A percentile compares a stretch with the other conserved stretches of the same genome.
Conservation (phyloP, 1,140 invertebrate genomes). For the Bombus ignitus region DNA sequence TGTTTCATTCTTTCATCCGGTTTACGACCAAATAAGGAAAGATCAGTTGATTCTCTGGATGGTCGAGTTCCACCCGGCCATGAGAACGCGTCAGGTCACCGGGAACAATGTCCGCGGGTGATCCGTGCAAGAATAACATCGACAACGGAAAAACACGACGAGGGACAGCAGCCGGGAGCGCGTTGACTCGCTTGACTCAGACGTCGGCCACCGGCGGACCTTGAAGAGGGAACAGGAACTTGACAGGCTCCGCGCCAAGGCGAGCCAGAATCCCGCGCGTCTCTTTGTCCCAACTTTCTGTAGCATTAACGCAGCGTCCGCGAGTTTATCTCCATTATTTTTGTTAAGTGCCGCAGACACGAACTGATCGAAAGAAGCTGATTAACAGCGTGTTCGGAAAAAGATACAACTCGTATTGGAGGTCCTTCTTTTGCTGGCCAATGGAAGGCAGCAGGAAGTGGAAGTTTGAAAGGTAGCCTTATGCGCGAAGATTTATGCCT, state of each 20-base stretch:
- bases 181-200: slow-evolving; percentile 70
- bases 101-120: slow-evolving; percentile 27
- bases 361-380: neutral
- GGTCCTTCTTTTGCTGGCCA: neutral
- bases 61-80: neutral
- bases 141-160: slow-evolving; percentile 29
- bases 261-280: slow-evolving; percentile 57
- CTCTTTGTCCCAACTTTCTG: slow-evolving; percentile 42
- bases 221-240: slow-evolving; percentile 73
- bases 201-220: slow-evolving; percentile 45
- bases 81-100: slow-evolving; percentile 21
- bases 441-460: neutral
- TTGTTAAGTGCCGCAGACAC: neutral
- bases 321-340: slow-evolving; percentile 10
- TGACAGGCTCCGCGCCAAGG: slow-evolving; percentile 58
- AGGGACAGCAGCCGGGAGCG: slow-evolving; percentile 11
- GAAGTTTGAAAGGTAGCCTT: neutral
- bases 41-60: neutral
- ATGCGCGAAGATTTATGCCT: neutral
- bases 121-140: slow-evolving; percentile 35
- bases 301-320: neutral
- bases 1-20: neutral
- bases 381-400: neutral
- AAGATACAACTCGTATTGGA: neutral
- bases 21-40: neutral